Evolutionary conservation across 2,888 invertebrate genomes (phyloP), one percentile per base, ranked within the genome.

Genomic region (Tachina fera): DNA sequence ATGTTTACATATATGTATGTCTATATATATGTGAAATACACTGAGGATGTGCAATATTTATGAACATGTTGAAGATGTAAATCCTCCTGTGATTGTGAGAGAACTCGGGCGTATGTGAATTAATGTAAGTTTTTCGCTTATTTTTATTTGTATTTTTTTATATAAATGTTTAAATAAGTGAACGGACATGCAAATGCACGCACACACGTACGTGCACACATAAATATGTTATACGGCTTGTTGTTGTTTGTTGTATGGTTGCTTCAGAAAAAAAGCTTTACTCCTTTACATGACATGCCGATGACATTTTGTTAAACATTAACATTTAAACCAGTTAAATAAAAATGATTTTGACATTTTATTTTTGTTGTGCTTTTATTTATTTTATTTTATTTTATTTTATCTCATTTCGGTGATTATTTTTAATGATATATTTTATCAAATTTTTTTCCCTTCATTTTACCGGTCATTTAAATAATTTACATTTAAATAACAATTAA

Each of bases 1-100:
- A 49, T 9, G n/a, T 51, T 14, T n/a, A 0, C 31, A 31, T 8
- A 14, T 51, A n/a, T n/a, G n/a, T n/a, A n/a, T n/a, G n/a, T n/a
- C n/a, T n/a, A n/a, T 16, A 39, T 61, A 61, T 43, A 43, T 43
- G n/a, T 43, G 19, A 16, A 16, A 60, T 51, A 74, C 82, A 86
- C 85, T 71, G 65, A 86, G 85, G 85, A 83, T 72, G 83, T 83
- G 49, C 75, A 79, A 83, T 86, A 86, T 86, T 86, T 86, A 86
- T 83, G 79, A 79, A 76, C 86, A 79, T 53, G 75, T 72, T 86
- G 76, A 86, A 86, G 86, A 86, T 83, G 75, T 83, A 83, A 86
- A 83, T 83, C 75, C 86, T 79, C 61, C 60, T 53, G 84, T 72
- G 81, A 72, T 49, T 82, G 45, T 68, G 16, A 31, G 71, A 51